Evolutionary conservation across 2,888 invertebrate genomes (phyloP), one percentile per base, ranked within the genome.

Genomic region (Mallateleia sp.): DNA sequence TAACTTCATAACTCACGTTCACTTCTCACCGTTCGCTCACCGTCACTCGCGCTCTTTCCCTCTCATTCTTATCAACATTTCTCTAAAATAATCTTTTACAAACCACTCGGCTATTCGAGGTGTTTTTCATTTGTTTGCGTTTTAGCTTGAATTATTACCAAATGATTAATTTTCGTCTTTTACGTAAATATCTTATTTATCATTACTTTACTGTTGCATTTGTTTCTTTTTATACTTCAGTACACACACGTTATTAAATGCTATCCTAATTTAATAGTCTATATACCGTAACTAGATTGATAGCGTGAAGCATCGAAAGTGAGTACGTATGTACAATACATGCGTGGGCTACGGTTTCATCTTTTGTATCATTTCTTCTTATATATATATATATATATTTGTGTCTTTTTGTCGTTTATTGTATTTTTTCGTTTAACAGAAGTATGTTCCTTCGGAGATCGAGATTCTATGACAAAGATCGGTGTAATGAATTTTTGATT

Each of bases 271-370:
- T 91, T 56, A 79, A n/a, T n/a, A 92, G 89, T 88, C 89, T 92
- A 92, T 90, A 86, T 75, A 69, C 84, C 91, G 90, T 90, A 92
- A 92, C 92, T 85, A 91, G 90, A 69, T 71, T 66, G 58, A 91
- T 91, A 91, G 90, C 91, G 88, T 91, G 89, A 94, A 94, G 93
- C 93, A 91, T 92, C 89, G 89, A 91, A 90, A 90, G 91, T 69
- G 25, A 22, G 25, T 54, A 69, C 54, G 92, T 94, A 94, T 94
- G 90, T 94, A 94, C 93, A 94, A 91, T 90, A 92, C 93, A 92
- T 92, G 92, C 92, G 89, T 90, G 90, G 32, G 5, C 90, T 92
- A 90, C n/a, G 72, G 64, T 78, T 32, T 42, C 15, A n/a, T 67
- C 2, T 64, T 66, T 56, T 15, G 45, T 75, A 69, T n/a, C 8